Base-by-base conservation (phyloP, 2,113 vertebrate genomes). In the Spilogale gracilis region DNA sequence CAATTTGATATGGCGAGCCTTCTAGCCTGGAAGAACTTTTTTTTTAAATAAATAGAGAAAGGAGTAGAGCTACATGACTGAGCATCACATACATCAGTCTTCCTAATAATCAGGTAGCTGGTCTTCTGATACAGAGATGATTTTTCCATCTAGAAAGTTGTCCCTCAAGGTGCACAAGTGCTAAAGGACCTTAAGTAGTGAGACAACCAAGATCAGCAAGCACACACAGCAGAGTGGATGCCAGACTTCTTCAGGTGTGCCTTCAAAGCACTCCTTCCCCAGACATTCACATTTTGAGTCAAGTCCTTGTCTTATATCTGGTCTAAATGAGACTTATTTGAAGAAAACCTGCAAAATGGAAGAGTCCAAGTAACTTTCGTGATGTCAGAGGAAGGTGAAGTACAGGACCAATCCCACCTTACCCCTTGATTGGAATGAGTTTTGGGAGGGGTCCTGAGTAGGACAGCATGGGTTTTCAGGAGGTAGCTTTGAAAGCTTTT, bases 191-290 rank as follows among this genome's bases (percentile, higher is more conserved):
- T 38, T 2, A 7, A 71, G 80, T 5, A 87, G 17, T n/a, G 17
- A n/a, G 11, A 7, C 25, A 21, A 6, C 9, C 13, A 58, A 8
- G 16, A 30, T 9, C 12, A 30, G 18, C 2, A 20, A 58, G 6
- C 7, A 7, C 1, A 13, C 45, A 3, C 1, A 3, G n/a, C 21
- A 21, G 18, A 45, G 14, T 2, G 17, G 3, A 60, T 0, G 16
- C 9, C 13, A 74, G 56, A 12, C 48, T 63, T 23, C 3, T 60
- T 6, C 9, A 78, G 54, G 27, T 30, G 7, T 32, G 1, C 52
- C 4, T 81, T 85, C 30, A 67, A 83, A 2, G 43, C 56, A 38
- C 48, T 38, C 38, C 25, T 67, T 38, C 2, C 18, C 30, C 6
- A 6, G 7, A 9, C 13, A 73, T 3, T 21, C 4, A 21, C 18